Evolutionary conservation across 2,888 invertebrate species (phyloP).

Genomic region (Euzetes globulus): DNA sequence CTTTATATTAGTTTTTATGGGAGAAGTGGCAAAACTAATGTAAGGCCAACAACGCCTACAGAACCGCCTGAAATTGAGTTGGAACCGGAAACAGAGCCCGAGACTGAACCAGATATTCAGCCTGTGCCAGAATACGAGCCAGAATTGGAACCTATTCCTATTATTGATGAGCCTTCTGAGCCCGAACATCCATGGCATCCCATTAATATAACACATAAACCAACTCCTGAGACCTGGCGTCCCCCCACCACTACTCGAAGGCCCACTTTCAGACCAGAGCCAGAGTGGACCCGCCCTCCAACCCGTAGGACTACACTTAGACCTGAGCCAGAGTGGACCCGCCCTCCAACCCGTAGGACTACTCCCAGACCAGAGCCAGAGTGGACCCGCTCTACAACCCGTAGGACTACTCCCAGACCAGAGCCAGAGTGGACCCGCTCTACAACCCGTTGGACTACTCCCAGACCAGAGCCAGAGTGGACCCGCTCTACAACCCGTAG

Average conservation of each 20-base stretch:
- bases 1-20: background rate
- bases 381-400: background rate
- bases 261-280: background rate
- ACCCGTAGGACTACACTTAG: background rate
- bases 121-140: background rate
- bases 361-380: background rate
- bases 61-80: background rate
- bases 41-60: background rate
- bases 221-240: background rate
- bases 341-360: background rate
- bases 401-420: background rate
- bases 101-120: background rate
- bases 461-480: background rate
- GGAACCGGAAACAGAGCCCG: background rate
- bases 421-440: background rate
- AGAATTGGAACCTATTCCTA: too few relatives aligned
- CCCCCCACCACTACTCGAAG: background rate
- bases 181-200: too few relatives aligned
- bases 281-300: background rate
- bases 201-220: background rate
- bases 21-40: background rate
- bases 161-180: too few relatives aligned
- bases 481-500: background rate
- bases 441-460: background rate
- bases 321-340: background rate